These are phyloP conservation scores for Clunio marinus DNA, from an alignment of 2,888 invertebrate genomes.

Conservation along the genomic window DNA sequence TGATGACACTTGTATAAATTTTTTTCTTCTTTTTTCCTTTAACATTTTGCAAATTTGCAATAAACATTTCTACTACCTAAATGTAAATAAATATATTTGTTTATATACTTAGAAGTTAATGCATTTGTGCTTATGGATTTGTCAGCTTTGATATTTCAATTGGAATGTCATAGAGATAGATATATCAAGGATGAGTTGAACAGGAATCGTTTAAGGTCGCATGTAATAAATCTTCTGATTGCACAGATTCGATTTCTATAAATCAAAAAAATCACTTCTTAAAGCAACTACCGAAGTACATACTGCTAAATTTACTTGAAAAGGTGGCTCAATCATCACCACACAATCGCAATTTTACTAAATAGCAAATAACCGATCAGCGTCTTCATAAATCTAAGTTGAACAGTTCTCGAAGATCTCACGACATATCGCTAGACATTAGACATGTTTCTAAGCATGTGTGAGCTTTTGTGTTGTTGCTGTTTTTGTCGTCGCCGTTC, in stretches of 20 bases:
- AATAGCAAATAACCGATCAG: not conserved
- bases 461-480: not conserved
- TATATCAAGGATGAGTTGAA: not conserved
- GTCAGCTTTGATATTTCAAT: not conserved
- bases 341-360: conserved; percentile 1
- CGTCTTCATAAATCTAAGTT: conserved; percentile 10
- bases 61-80: no score
- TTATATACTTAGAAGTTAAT: not conserved
- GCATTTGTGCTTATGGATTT: no score
- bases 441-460: not conserved
- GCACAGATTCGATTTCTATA: not conserved
- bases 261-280: not conserved
- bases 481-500: not conserved
- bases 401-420: conserved; percentile 20
- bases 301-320: not conserved
- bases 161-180: not conserved
- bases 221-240: not conserved
- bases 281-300: not conserved
- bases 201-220: not conserved
- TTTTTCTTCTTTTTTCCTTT: conserved; percentile 11
- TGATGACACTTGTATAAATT: not conserved
- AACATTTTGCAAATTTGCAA: no score
- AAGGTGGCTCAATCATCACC: not conserved
- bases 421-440: conserved; percentile 1
- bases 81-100: no score